These are phyloP conservation scores for Drosophila bunnanda DNA, from an alignment of 2,888 invertebrate genomes.

Conservation along the genomic window DNA sequence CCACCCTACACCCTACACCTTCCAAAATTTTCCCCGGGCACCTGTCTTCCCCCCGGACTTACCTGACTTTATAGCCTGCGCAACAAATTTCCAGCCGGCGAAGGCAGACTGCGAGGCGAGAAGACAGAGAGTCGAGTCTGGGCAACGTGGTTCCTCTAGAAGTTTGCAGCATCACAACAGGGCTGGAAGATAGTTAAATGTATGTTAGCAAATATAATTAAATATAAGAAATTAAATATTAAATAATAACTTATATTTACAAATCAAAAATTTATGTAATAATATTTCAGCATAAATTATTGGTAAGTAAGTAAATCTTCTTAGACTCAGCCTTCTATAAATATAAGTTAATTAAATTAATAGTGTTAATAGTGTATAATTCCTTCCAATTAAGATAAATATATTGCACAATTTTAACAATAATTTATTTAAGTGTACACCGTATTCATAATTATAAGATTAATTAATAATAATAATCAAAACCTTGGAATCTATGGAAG, in stretches of 20 bases:
- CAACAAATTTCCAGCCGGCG: constrained; percentile 67
- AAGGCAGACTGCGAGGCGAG: constrained; percentile 33
- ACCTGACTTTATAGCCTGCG: constrained; percentile 76
- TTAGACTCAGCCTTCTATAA: no score
- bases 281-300: no score
- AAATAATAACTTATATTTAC: no score
- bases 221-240: background rate
- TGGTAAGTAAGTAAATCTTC: no score
- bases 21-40: constrained; percentile 7
- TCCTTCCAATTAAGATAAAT: no score
- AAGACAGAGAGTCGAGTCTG: constrained; percentile 6
- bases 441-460: no score
- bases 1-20: background rate
- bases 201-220: background rate
- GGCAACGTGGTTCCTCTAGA: constrained; percentile 6
- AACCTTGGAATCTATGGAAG: background rate
- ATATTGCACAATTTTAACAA: no score
- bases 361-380: no score
- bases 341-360: no score
- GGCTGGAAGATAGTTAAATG: background rate
- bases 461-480: no score
- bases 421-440: no score
- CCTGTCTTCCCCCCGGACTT: constrained; percentile 19
- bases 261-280: no score
- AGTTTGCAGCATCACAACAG: constrained; percentile 9